Evolutionary conservation across 2,888 invertebrate species (phyloP).

Genomic region (Idaea aversata): DNA sequence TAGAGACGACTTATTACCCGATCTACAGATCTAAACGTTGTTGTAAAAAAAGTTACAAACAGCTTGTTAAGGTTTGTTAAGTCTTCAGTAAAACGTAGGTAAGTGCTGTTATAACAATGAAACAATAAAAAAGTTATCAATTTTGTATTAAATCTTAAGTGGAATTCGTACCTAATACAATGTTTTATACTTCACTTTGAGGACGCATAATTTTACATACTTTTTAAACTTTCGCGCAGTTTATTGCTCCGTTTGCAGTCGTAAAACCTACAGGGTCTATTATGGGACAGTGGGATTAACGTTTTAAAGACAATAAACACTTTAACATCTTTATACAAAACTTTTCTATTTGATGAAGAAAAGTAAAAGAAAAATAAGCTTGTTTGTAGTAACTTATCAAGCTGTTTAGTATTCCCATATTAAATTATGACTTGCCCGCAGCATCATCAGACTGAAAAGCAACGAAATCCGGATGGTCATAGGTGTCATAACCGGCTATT

Average conservation of each 20-base stretch:
- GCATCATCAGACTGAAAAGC: too few relatives aligned
- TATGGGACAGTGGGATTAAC: not conserved
- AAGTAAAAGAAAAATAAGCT: too few relatives aligned
- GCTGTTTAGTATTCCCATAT: too few relatives aligned
- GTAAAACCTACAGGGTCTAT: not conserved
- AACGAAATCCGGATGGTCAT: too few relatives aligned
- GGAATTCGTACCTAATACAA: not conserved
- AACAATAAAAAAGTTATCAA: not conserved
- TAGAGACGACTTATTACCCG: slow-evolving; percentile 41
- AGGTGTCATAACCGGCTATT: too few relatives aligned
- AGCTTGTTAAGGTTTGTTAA: slow-evolving; percentile 5
- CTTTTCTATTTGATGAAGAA: too few relatives aligned
- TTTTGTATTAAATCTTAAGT: not conserved
- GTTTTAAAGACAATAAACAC: not conserved
- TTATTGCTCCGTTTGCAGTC: not conserved
- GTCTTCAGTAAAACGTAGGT: not conserved
- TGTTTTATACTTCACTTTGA: not conserved
- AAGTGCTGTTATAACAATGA: not conserved
- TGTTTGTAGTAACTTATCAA: too few relatives aligned
- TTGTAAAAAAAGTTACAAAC: slow-evolving; percentile 30
- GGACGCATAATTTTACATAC: not conserved
- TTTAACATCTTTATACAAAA: not conserved
- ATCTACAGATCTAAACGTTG: slow-evolving; percentile 33
- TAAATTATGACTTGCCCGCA: too few relatives aligned
- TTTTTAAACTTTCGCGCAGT: not conserved